Evolutionary conservation across 2,797 vertebrate species (phyloP), one percentile per base, ranked within the genome.

Genomic region (Dryobates pubescens): DNA sequence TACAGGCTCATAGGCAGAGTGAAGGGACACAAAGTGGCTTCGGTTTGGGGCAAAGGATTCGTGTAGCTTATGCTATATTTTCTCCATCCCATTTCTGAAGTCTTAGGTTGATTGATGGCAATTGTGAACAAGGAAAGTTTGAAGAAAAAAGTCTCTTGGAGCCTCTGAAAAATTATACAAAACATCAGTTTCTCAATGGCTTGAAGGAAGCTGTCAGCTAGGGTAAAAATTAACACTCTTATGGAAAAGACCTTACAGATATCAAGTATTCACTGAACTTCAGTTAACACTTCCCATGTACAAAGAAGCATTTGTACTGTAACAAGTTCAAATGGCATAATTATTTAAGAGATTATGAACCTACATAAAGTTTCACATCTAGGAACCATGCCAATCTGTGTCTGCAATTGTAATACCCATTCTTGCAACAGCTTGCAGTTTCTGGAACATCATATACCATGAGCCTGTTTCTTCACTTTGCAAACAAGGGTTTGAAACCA

Each of bases 361-460:
- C 38, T 54, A 34, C 34, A 68, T 30, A 76, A 82, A 90, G 27
- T 13, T 70, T 67, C 49, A 57, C 36, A 32, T 32, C 32, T 76
- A 76, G 64, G 43, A 75, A 10, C 13, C 13, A 8, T 4, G 3
- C 5, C 61, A 69, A 17, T 24, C 41, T 53, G 29, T 7, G 6
- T 26, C 70, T 65, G 32, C 26, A 24, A 8, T 3, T 32, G 6
- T 16, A 78, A 75, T 9, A 26, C 0, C 32, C 1, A 5, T 10
- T 38, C 29, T 45, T 58, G 7, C 29, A 86, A 53, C 10, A 51
- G 53, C 38, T 16, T 51, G 24, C 23, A 26, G 3, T 57, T 53
- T 41, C 56, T 36, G 47, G 57, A 78, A 81, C 49, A 32, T 6
- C 1, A 36, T 54, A 30, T 3, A 7, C 12, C 13, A 29, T 45